Base-by-base conservation (phyloP, 2,797 vertebrate genomes). In the Pyrocephalus nanus region DNA sequence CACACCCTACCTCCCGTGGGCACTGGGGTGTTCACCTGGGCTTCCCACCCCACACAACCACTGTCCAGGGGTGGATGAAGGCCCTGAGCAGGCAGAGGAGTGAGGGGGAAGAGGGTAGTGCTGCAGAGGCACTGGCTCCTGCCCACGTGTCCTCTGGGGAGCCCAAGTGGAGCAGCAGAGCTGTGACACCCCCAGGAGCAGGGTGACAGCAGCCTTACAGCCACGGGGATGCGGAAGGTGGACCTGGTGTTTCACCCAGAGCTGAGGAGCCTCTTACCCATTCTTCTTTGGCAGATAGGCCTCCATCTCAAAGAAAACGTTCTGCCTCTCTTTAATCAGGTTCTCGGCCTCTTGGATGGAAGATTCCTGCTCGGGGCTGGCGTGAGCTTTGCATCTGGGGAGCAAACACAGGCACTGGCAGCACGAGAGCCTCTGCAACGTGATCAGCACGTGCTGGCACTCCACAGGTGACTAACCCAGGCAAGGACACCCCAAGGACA, bases 231-330 rank as follows among this genome's bases (percentile, higher is more conserved):
- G 11, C 0, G 1, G 34, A 80, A 23, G 65, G 54, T 23, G 69
- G 62, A 51, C 4, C 20, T 4, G 48, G 62, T 9, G 57, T 47
- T 66, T 45, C 51, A 34, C 2, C 16, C 3, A 0, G 30, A 8
- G 51, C 47, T 0, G 5, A 53, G 64, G 57, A 0, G 1, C 26
- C 45, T 50, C 98, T 98, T 91, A 99, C 99, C 99, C 99, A 3
- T 99, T 99, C 97, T 99, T 99, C 97, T 99, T 99, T 23, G 99
- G 99, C 96, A 99, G 98, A 58, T 99, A 99, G 54, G 99, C 97
- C 88, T 99, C 99, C 99, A 99, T 99, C 96, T 99, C 99, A 38
- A 98, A 98, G 94, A 99, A 99, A 34, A 97, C 91, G 1, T 98
- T 98, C 83, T 98, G 98, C 80, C 98, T 97, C 19, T 98, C 98